Percentiles rank a stretch among this genome's conserved stretches.
phyloP scores from a whole-genome alignment of 2,113 vertebrate species.

The Sander lucioperca region DNA sequence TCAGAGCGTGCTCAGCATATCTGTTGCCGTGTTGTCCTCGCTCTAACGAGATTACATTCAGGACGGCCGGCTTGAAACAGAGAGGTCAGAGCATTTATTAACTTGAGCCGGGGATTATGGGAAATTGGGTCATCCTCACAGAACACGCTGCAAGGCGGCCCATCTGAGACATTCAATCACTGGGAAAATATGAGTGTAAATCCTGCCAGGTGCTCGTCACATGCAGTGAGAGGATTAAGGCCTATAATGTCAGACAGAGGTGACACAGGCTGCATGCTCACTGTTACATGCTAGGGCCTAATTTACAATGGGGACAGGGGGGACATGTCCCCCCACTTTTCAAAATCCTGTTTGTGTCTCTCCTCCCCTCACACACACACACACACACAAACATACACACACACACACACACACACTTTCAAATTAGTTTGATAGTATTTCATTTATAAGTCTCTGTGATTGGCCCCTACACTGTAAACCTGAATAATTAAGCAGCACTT shows the following conservation, averaged over 20 bases:
- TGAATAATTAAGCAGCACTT: too few species aligned
- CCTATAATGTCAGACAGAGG: conserved; percentile 60
- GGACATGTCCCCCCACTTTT: too few species aligned
- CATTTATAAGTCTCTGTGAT: too few species aligned
- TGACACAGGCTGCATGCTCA: conserved; percentile 17
- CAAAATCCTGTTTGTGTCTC: too few species aligned
- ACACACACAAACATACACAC: too few species aligned
- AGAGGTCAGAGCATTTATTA: conserved; percentile 63
- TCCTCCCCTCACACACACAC: too few species aligned
- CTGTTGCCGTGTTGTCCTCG: conserved; percentile 59
- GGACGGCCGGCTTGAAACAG: conserved; percentile 27
- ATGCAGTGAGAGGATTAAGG: conserved; percentile 51
- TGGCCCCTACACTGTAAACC: too few species aligned
- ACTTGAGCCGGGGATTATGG: conserved; percentile 80
- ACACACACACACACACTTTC: too few species aligned
- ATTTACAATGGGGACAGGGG: too few species aligned
- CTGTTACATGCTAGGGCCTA: neutral
- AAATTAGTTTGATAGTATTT: too few species aligned
- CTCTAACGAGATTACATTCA: conserved; percentile 79
- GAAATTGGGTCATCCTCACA: conserved; percentile 78
- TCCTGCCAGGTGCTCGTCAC: conserved; percentile 33
- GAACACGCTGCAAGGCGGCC: conserved; percentile 4
- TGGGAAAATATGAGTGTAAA: conserved; percentile 49
- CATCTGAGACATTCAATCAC: conserved; percentile 35
- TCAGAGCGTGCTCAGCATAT: conserved; percentile 73